Base-by-base conservation (phyloP, 1,140 invertebrate genomes). In the Trinorchestia longiramus region DNA sequence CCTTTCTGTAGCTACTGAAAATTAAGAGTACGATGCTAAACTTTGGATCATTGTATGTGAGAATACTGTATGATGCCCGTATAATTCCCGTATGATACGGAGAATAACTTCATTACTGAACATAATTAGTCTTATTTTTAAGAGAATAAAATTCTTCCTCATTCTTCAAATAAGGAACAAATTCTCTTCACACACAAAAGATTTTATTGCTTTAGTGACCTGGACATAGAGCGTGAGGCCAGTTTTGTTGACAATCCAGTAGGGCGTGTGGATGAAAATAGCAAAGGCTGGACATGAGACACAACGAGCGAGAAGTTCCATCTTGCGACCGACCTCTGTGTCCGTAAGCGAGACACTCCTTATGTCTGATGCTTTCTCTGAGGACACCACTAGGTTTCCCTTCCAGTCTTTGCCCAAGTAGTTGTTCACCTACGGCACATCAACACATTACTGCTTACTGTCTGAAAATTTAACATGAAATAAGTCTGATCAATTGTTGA, bases 181-280 rank as follows among this genome's bases (percentile, higher is more conserved):
- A n/a, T n/a, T 53, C 47, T 23, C 8, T 11, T 77, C 62, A 77
- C 62, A 23, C 62, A 77, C 28, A 3, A 53, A 53, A 6, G 47
- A 23, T 23, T 77, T 28, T 77, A 3, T 23, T 77, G 62, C 62
- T 42, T 36, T 36, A 97, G 97, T 97, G 97, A 99, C 98, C 97
- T 98, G 98, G 87, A 99, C 98, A 97, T 98, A 98, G 95, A 99
- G 97, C 41, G 98, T 98, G 96, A 99, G 97, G 43, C 98, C 98
- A 15, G 99, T 99, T 97, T 99, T 99, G 97, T 99, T 99, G 88
- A 99, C 98, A 97, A 99, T 98, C 99, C 99, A 99, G 97, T 99
- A 99, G 3, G 99, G 98, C 36, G 98, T 98, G 97, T 98, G 98
- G 87, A 99, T 97, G 96, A 98, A 98, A 62, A 99, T 97, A 95